phyloP scores from a whole-genome alignment of 2,113 vertebrate genomes.

The Cryptotis parvus region DNA sequence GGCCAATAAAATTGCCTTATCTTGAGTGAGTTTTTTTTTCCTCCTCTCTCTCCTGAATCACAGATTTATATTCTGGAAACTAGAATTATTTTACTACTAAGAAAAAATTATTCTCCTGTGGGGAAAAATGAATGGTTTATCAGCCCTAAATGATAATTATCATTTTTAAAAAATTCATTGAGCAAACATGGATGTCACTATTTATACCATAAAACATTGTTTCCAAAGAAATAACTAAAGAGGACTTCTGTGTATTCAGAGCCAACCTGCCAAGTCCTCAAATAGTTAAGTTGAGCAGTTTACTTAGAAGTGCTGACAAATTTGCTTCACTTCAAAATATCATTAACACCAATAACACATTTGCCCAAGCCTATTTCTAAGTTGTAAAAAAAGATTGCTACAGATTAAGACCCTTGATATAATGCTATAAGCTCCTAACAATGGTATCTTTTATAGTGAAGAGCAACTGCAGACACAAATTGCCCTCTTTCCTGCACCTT shows the following conservation, averaged over 20 bases:
- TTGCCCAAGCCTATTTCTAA: slow-evolving; percentile 90
- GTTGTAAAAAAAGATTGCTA: slow-evolving; percentile 90
- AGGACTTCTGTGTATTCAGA: slow-evolving; percentile 74
- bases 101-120: slow-evolving; percentile 75
- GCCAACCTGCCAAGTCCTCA: slow-evolving; percentile 83
- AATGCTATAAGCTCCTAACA: slow-evolving; percentile 91
- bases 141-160: slow-evolving; percentile 75
- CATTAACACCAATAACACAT: slow-evolving; percentile 92
- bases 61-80: slow-evolving; percentile 6
- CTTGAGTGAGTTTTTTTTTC: slow-evolving; percentile 70
- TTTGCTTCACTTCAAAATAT: slow-evolving; percentile 92
- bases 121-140: slow-evolving; percentile 75
- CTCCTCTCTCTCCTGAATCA: slow-evolving; percentile 62
- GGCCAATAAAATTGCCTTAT: slow-evolving; percentile 70
- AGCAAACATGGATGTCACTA: slow-evolving; percentile 78
- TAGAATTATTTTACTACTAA: slow-evolving; percentile 65
- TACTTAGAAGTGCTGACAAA: slow-evolving; percentile 89
- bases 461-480: slow-evolving; percentile 90
- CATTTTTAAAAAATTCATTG: slow-evolving; percentile 83
- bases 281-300: slow-evolving; percentile 88
- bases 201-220: slow-evolving; percentile 77
- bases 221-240: slow-evolving; percentile 66
- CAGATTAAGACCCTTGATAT: slow-evolving; percentile 91
- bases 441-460: slow-evolving; percentile 91
- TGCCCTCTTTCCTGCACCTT: slow-evolving; percentile 91